Evolutionary conservation across 1,140 invertebrate genomes (phyloP), one percentile per base, ranked within the genome.

Genomic region (Drosophila sechellia): DNA sequence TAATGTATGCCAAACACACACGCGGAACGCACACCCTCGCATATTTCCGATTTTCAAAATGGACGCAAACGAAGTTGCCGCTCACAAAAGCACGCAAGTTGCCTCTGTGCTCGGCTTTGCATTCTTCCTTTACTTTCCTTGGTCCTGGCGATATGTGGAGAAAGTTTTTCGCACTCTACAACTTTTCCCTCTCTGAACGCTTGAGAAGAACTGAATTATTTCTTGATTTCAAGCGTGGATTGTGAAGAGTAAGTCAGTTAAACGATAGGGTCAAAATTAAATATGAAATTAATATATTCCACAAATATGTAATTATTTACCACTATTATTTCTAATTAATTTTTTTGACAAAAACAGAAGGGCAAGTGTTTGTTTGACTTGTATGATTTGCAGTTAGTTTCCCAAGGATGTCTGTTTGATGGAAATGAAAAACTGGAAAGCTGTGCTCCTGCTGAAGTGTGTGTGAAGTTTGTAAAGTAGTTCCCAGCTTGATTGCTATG

Each of bases 21-120:
- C 65, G 48, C 49, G 27, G 57, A 42, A 48, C 37, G 15, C 46
- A 39, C 5, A 12, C 56, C 55, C 60, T 25, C 48, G 2, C 25
- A 74, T 65, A 56, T 87, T 87, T 77, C 68, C 83, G 83, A 87
- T 83, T 89, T 87, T 87, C 71, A 87, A 87, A 61, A 87, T 87
- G 71, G 70, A 60, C 49, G 69, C 84, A 87, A 87, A 89, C 84
- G 79, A 87, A 87, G 79, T 83, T 89, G 75, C 64, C 53, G 63
- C 65, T 57, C 79, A 78, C 55, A 81, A 81, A 81, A 81, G 73
- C 78, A 76, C 60, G 64, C 61, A 81, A 87, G 79, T 87, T 81
- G 61, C 64, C 37, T 46, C 31, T 60, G 50, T 43, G 55, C 63
- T 65, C 31, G 25, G 42, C 45, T 40, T 43, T 13, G 43, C 46